phyloP scores from a whole-genome alignment of 2,888 invertebrate genomes.

The Lasius platythorax region DNA sequence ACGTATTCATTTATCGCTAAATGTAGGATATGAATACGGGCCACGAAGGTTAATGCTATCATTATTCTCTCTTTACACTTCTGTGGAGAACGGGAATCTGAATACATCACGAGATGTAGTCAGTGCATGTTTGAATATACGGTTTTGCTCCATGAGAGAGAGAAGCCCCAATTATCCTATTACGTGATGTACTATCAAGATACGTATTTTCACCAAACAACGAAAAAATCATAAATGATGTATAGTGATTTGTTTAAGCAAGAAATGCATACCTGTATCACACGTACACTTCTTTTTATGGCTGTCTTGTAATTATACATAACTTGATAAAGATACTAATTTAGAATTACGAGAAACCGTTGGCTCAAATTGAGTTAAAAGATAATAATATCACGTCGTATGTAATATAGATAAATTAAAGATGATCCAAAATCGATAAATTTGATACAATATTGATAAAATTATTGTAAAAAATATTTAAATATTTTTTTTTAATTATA shows the following conservation, averaged over 20 bases:
- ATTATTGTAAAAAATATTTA: background rate
- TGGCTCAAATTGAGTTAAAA: background rate
- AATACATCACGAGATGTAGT: background rate
- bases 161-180: conserved; percentile 23
- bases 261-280: background rate
- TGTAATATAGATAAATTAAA: background rate
- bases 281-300: background rate
- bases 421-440: background rate
- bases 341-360: background rate
- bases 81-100: conserved; percentile 24
- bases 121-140: background rate
- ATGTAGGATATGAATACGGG: conserved; percentile 1
- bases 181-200: conserved; percentile 9
- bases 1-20: background rate
- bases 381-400: background rate
- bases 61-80: conserved; percentile 40
- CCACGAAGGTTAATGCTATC: background rate
- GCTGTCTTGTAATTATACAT: background rate
- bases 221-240: background rate
- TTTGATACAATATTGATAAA: background rate
- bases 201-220: background rate
- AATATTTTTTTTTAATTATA: background rate
- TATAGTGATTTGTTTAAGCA: background rate
- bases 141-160: background rate
- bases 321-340: background rate